Conservation (phyloP, 35 echinoderm and acorn worm genomes). For the Ophioderma brevispina region DNA sequence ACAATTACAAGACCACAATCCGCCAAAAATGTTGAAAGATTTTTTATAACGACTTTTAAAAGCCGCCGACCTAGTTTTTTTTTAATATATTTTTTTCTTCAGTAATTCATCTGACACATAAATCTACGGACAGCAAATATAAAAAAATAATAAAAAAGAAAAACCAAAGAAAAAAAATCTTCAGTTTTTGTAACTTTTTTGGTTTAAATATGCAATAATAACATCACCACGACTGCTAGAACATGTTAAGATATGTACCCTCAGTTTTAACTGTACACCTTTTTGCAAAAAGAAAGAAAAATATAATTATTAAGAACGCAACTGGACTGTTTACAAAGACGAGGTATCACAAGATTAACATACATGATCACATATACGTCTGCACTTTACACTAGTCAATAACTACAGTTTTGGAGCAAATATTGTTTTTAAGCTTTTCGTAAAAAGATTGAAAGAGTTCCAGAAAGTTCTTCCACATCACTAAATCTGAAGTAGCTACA, state of each 20-base stretch:
- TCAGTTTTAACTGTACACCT: not conserved
- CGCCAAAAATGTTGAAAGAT: not conserved
- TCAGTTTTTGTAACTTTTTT: not conserved
- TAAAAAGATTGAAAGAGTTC: not conserved
- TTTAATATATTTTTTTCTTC: not conserved
- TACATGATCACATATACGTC: not conserved
- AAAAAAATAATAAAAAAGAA: constrained; percentile 15
- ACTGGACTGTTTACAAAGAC: not conserved
- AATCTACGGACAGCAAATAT: constrained; percentile 3
- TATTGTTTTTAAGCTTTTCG: not conserved
- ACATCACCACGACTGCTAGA: not conserved
- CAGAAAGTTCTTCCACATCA: not conserved
- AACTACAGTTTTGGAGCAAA: constrained; percentile 7
- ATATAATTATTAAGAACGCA: not conserved
- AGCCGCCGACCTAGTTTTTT: not conserved
- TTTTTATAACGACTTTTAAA: constrained; percentile 4
- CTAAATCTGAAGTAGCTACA: not conserved
- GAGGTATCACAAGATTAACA: not conserved
- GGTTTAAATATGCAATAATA: not conserved
- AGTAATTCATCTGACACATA: not conserved
- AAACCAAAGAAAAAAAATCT: constrained; percentile 13
- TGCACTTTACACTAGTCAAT: not conserved
- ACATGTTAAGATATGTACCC: constrained; percentile 9
- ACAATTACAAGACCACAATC: not conserved
- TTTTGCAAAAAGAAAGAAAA: not conserved